Evolutionary conservation across 2,797 vertebrate species (phyloP).

Genomic region (Pipistrellus nathusii): DNA sequence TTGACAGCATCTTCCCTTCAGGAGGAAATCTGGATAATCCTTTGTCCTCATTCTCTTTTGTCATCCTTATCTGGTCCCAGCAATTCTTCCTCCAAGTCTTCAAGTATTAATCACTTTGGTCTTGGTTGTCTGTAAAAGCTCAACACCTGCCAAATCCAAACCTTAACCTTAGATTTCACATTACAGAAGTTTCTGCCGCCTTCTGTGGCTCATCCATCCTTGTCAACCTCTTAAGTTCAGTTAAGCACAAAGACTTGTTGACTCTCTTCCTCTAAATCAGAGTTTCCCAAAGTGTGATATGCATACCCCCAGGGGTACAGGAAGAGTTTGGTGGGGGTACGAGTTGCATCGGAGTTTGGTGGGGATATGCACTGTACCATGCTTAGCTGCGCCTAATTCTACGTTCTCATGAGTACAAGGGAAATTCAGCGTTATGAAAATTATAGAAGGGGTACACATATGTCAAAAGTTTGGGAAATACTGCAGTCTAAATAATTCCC

Average conservation of each 20-base stretch:
- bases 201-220: not conserved
- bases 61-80: not conserved
- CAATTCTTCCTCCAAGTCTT: not conserved
- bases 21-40: not conserved
- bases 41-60: not conserved
- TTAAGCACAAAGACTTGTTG: not conserved
- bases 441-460: too few species aligned
- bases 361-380: too few species aligned
- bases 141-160: not conserved
- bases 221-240: not conserved
- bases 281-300: too few species aligned
- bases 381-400: too few species aligned
- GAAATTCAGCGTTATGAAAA: too few species aligned
- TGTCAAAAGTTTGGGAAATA: too few species aligned
- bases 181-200: not conserved
- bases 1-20: not conserved
- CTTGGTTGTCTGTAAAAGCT: slow-evolving; percentile 2
- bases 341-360: too few species aligned
- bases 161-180: not conserved
- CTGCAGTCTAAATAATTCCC: not conserved
- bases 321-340: too few species aligned
- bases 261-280: not conserved
- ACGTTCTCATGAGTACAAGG: too few species aligned
- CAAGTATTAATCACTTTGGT: not conserved
- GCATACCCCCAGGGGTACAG: too few species aligned